A percentile compares a stretch with the other conserved stretches of the same genome.
Evolutionary conservation across 2,797 vertebrate genomes (phyloP).

Genomic region (Australoheros facetus): DNA sequence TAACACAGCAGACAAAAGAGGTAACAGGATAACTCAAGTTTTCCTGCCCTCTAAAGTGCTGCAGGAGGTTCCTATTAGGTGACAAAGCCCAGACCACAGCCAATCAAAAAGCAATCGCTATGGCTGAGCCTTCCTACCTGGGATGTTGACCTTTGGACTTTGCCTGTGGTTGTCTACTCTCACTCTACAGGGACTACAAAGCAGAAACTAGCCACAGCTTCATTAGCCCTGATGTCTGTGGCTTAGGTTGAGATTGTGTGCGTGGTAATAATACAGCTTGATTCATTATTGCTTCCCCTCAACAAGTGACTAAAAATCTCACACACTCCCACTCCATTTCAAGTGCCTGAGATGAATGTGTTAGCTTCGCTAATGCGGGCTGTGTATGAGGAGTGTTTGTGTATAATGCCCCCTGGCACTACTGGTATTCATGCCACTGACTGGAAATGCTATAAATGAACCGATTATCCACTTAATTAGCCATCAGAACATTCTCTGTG

Average conservation of each 20-base stretch:
- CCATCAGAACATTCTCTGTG: slow-evolving; percentile 22
- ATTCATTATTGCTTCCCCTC: slow-evolving; percentile 6
- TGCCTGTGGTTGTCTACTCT: slow-evolving; percentile 15
- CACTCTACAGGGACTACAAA: not conserved
- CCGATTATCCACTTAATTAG: slow-evolving; percentile 62
- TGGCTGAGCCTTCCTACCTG: slow-evolving; percentile 24
- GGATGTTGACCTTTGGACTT: slow-evolving; percentile 47
- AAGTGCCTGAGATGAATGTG: slow-evolving; percentile 20
- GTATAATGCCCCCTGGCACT: slow-evolving; percentile 27
- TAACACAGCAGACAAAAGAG: slow-evolving; percentile 2
- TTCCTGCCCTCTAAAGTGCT: slow-evolving; percentile 21
- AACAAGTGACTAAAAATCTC: slow-evolving; percentile 13
- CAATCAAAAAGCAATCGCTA: slow-evolving; percentile 57
- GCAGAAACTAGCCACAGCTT: slow-evolving; percentile 9
- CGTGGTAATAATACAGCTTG: not conserved
- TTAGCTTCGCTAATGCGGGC: not conserved
- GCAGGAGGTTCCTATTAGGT: slow-evolving; percentile 23
- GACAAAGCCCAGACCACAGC: slow-evolving; percentile 35
- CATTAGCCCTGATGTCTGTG: slow-evolving; percentile 12
- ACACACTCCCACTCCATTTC: slow-evolving; percentile 1
- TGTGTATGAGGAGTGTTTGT: not conserved
- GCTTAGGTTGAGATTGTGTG: slow-evolving; percentile 1
- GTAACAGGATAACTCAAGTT: slow-evolving; percentile 37
- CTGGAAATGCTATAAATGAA: slow-evolving; percentile 54
- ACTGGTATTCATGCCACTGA: slow-evolving; percentile 32